phyloP scores from a whole-genome alignment of 1,140 invertebrate species.

The Neomicropteryx cornuta region DNA sequence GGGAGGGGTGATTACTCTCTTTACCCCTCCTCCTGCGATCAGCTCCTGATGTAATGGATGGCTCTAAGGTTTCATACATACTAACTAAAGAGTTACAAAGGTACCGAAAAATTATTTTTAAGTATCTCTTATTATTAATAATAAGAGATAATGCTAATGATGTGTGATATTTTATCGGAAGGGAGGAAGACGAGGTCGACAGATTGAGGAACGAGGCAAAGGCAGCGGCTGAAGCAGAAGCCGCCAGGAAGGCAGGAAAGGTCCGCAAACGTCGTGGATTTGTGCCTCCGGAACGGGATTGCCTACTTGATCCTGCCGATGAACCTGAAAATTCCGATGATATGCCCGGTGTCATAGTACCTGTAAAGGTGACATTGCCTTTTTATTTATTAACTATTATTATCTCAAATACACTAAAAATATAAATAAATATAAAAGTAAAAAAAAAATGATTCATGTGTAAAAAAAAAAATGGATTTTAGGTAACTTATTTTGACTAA shows the following conservation, averaged over 20 bases:
- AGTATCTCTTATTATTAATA: constrained; percentile 5
- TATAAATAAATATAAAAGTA: too few relatives aligned
- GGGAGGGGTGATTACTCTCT: too few relatives aligned
- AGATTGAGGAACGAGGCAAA: constrained; percentile 39
- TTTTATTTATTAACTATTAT: too few relatives aligned
- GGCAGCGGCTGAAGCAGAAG: constrained; percentile 23
- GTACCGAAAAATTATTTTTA: constrained; percentile 1
- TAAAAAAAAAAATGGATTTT: too few relatives aligned
- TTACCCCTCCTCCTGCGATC: too few relatives aligned
- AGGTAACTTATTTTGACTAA: too few relatives aligned
- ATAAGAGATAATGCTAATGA: too few relatives aligned
- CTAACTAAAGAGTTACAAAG: constrained; percentile 1
- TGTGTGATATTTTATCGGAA: too few relatives aligned
- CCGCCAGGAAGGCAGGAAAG: constrained; percentile 31
- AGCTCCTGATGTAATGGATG: not conserved
- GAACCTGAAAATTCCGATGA: constrained; percentile 18
- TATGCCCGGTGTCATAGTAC: constrained; percentile 9
- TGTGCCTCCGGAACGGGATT: constrained; percentile 42
- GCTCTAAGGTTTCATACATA: not conserved
- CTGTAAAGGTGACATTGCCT: constrained; percentile 1
- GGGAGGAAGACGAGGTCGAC: constrained; percentile 37
- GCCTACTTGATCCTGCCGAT: constrained; percentile 24
- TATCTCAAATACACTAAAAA: too few relatives aligned
- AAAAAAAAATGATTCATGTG: too few relatives aligned
- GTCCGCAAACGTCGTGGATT: constrained; percentile 49